These are phyloP conservation scores for Ectropis grisescens DNA, from an alignment of 1,140 invertebrate genomes.

Conservation along the genomic window DNA sequence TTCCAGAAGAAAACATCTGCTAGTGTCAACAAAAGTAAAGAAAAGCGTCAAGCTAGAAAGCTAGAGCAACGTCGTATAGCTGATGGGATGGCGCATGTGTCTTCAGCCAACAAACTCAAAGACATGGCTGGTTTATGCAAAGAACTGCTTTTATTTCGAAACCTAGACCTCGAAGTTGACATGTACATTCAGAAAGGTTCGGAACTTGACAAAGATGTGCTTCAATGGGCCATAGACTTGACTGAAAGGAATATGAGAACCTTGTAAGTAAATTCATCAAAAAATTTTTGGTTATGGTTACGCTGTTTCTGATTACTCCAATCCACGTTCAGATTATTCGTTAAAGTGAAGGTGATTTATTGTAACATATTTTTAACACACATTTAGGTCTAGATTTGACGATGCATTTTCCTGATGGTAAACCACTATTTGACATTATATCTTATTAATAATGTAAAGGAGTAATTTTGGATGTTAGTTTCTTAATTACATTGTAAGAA, in stretches of 20 bases:
- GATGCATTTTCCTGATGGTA: no score
- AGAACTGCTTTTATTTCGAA: constrained; percentile 41
- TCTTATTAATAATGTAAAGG: no score
- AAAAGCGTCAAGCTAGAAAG: constrained; percentile 54
- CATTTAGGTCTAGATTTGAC: no score
- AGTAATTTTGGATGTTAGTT: no score
- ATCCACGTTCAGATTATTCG: no score
- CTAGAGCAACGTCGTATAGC: constrained; percentile 53
- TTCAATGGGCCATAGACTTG: constrained; percentile 71
- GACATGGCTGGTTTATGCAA: constrained; percentile 40
- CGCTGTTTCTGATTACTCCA: no score
- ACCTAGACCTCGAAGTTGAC: constrained; percentile 40
- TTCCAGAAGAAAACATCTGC: constrained; percentile 47
- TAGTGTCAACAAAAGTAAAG: constrained; percentile 45
- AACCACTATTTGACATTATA: no score
- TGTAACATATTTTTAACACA: no score
- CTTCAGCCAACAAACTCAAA: constrained; percentile 45
- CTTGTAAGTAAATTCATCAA: constrained; percentile 65
- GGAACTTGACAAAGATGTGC: constrained; percentile 41
- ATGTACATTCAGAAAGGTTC: constrained; percentile 51
- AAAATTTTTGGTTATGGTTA: no score
- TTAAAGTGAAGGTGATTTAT: no score
- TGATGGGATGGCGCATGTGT: constrained; percentile 52
- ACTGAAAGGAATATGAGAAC: constrained; percentile 74
- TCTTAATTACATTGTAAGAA: no score